Evolutionary conservation across 2,888 invertebrate species (phyloP), one percentile per base, ranked within the genome.

Genomic region (Frankliniella intonsa): DNA sequence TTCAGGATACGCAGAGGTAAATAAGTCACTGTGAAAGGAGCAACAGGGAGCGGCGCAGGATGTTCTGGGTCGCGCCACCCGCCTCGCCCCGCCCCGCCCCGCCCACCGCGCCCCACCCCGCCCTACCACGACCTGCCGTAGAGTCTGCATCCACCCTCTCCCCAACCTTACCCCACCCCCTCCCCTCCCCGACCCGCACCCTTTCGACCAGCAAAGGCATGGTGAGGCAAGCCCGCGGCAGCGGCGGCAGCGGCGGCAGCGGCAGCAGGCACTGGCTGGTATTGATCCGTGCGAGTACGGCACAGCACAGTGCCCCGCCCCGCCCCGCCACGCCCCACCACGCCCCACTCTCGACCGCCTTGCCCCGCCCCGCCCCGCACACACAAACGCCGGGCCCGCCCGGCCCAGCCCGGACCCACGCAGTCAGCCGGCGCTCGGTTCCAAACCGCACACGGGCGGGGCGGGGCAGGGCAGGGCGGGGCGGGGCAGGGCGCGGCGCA

Each of bases 251-350:
- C 9, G 22, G 69, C 22, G 12, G 69, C 25, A 22, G 69, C 22
- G 69, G 69, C 69, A 10, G 69, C 25, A 9, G 25, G 69, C 25
- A 76, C 25, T 76, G 69, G 69, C 10, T 10, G 25, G 69, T 76
- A 76, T 76, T 76, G 69, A 76, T 76, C 69, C 62, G 62, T 14
- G 62, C 62, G 62, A 62, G 69, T 25, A 76, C 69, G 69, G 69
- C 69, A 76, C 69, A 22, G 69, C 69, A 25, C 69, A 25, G 69
- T 25, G 12, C 69, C 22, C 22, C 9, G 69, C 69, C 69, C 69
- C 25, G 9, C 69, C 11, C 69, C 69, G 9, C 65, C 14, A 1
- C 65, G 19, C 69, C n/a, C 22, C 69, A 22, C n/a, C 69, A 25
- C 69, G 69, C 69, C 69, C 22, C 69, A 12, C 25, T 12, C 69